Percentiles rank a stretch among this genome's conserved stretches.
These are phyloP conservation scores for Eristalinus sepulchralis DNA, from an alignment of 2,888 invertebrate species.

Conservation along the genomic window DNA sequence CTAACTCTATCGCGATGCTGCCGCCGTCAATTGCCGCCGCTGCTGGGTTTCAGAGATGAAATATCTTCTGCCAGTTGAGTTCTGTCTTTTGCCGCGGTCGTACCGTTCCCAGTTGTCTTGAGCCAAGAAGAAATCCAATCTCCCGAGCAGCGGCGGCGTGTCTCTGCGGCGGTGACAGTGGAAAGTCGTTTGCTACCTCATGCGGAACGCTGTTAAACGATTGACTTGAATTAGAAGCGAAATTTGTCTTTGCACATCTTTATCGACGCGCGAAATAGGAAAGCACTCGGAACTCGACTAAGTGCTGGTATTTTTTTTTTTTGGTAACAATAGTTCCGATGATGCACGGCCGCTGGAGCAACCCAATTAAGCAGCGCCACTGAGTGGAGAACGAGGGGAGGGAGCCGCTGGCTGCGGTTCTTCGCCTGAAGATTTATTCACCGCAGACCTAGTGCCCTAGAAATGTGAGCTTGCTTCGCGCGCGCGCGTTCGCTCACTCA, in stretches of 20 bases:
- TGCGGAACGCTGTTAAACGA: conserved; percentile 66
- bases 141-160: background rate
- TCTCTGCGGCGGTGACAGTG: conserved; percentile 45
- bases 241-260: conserved; percentile 38
- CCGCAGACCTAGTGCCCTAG: conserved; percentile 71
- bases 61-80: conserved; percentile 64
- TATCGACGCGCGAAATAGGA: conserved; percentile 8
- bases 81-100: conserved; percentile 64
- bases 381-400: conserved; percentile 13
- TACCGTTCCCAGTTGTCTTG: conserved; percentile 24
- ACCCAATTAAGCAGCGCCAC: conserved; percentile 53
- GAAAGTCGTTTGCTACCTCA: conserved; percentile 66
- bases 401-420: background rate
- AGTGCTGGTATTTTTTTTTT: conserved; percentile 44
- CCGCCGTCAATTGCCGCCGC: background rate
- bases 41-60: conserved; percentile 5
- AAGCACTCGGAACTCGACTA: conserved; percentile 24
- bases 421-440: conserved; percentile 38
- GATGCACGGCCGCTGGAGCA: conserved; percentile 37
- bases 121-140: background rate
- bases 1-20: conserved; percentile 23
- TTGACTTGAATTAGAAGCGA: conserved; percentile 58
- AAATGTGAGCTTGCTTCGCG: conserved; percentile 54
- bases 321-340: conserved; percentile 48
- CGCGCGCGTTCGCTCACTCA: conserved; percentile 25